Evolutionary conservation across 2,888 invertebrate species (phyloP).

Genomic region (Drosophila fulvimacula): DNA sequence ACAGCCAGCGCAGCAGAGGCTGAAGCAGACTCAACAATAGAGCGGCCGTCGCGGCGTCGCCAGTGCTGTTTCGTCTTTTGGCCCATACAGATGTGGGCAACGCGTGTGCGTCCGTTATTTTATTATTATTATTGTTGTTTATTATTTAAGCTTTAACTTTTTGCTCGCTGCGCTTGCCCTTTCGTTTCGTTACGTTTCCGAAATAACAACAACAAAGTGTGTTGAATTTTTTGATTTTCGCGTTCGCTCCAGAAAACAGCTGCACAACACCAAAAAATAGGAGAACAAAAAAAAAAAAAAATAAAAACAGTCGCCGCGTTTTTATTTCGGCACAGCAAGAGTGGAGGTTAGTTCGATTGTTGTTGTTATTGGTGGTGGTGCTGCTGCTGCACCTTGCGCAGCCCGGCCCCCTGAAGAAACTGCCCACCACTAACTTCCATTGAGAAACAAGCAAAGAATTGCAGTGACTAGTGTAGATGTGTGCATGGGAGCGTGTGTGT

Average conservation of each 20-base stretch:
- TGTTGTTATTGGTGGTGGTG: slow-evolving; percentile 32
- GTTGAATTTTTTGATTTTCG: slow-evolving; percentile 46
- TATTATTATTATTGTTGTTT: slow-evolving; percentile 71
- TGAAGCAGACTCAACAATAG: slow-evolving; percentile 43
- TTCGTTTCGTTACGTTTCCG: slow-evolving; percentile 53
- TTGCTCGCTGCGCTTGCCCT: slow-evolving; percentile 72
- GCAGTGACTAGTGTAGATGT: slow-evolving; percentile 47
- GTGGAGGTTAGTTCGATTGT: slow-evolving; percentile 56
- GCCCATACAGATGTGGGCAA: slow-evolving; percentile 78
- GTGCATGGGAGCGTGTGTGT: slow-evolving; percentile 30
- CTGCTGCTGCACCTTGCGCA: slow-evolving; percentile 47
- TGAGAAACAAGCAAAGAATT: slow-evolving; percentile 74
- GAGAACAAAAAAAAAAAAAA: slow-evolving; percentile 10
- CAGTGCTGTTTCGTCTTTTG: slow-evolving; percentile 77
- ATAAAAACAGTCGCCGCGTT: slow-evolving; percentile 39
- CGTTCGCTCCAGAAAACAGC: slow-evolving; percentile 51
- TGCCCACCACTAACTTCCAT: slow-evolving; percentile 51
- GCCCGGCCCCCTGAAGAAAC: slow-evolving; percentile 36
- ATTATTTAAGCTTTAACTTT: slow-evolving; percentile 73
- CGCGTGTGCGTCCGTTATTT: slow-evolving; percentile 76
- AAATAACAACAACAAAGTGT: slow-evolving; percentile 43
- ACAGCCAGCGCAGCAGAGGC: slow-evolving; percentile 13
- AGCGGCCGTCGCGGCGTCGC: slow-evolving; percentile 60
- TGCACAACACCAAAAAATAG: slow-evolving; percentile 27
- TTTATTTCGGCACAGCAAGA: slow-evolving; percentile 47